phyloP scores from a whole-genome alignment of 2,113 vertebrate genomes.

The Tupaia tana region DNA sequence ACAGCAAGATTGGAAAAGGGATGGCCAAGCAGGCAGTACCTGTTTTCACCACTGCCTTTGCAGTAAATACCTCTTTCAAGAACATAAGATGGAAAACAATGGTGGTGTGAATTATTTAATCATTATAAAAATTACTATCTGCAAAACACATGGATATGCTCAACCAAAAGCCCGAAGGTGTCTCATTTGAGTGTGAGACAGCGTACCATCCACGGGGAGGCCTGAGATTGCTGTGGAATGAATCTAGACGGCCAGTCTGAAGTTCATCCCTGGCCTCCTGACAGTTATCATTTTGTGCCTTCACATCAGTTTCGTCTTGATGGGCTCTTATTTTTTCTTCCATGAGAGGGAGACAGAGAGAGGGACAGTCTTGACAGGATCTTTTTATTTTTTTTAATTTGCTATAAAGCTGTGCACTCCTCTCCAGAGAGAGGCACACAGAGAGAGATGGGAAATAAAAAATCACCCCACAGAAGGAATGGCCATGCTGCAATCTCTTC shows the following conservation, averaged over 20 bases:
- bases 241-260: not conserved
- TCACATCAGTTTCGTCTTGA: not conserved
- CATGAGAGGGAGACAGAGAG: too few relatives aligned
- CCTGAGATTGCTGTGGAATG: not conserved
- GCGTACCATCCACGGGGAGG: accelerated
- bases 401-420: too few relatives aligned
- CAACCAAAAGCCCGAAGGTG: not conserved
- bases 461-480: too few relatives aligned
- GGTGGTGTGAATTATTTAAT: not conserved
- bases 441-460: too few relatives aligned
- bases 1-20: not conserved
- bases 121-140: slow-evolving; percentile 14
- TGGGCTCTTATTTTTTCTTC: not conserved
- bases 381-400: too few relatives aligned
- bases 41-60: not conserved
- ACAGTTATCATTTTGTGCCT: not conserved
- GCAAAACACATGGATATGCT: not conserved
- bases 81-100: not conserved
- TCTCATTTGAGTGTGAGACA: not conserved
- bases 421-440: too few relatives aligned
- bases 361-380: too few relatives aligned
- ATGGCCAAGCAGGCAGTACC: not conserved
- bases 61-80: slow-evolving; percentile 7
- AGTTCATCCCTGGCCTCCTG: not conserved
- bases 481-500: too few relatives aligned